Conservation (phyloP, 2,888 invertebrate species). For the Osmoderma eremita region DNA sequence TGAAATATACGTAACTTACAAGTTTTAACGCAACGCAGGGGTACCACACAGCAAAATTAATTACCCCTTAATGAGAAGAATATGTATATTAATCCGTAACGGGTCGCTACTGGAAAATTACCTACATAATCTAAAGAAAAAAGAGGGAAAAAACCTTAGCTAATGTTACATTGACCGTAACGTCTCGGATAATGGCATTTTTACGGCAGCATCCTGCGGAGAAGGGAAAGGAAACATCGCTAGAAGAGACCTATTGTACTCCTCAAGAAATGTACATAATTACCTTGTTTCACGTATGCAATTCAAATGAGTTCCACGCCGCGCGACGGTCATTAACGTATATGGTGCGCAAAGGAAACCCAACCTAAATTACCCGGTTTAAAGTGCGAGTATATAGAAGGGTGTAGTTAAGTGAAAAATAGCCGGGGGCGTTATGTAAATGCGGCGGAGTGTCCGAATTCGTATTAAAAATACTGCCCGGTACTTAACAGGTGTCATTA, state of each 20-base stretch:
- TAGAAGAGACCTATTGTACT: constrained; percentile 10
- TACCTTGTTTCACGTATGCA: constrained; percentile 25
- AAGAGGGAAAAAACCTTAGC: neutral
- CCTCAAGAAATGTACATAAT: constrained; percentile 24
- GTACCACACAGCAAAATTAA: constrained; percentile 22
- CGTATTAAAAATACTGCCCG: constrained; percentile 27
- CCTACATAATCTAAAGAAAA: constrained; percentile 13
- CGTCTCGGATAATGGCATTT: constrained; percentile 10
- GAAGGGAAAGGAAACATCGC: neutral
- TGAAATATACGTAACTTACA: constrained; percentile 24
- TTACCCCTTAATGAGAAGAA: constrained; percentile 30
- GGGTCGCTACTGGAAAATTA: constrained; percentile 15
- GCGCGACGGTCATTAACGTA: constrained; percentile 14
- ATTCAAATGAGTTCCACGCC: constrained; percentile 31
- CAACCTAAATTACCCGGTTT: constrained; percentile 10
- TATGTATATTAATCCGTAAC: constrained; percentile 29
- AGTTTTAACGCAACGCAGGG: constrained; percentile 11
- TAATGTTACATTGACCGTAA: neutral
- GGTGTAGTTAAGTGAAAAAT: constrained; percentile 34
- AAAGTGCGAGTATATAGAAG: constrained; percentile 16
- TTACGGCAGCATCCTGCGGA: neutral
- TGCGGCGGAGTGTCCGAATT: constrained; percentile 27
- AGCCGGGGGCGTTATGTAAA: constrained; percentile 27
- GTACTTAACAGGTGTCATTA: constrained; percentile 33
- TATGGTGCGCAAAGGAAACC: constrained; percentile 15